Evolutionary conservation across 2,797 vertebrate genomes (phyloP), one percentile per base, ranked within the genome.

Genomic region (Forpus xanthops): DNA sequence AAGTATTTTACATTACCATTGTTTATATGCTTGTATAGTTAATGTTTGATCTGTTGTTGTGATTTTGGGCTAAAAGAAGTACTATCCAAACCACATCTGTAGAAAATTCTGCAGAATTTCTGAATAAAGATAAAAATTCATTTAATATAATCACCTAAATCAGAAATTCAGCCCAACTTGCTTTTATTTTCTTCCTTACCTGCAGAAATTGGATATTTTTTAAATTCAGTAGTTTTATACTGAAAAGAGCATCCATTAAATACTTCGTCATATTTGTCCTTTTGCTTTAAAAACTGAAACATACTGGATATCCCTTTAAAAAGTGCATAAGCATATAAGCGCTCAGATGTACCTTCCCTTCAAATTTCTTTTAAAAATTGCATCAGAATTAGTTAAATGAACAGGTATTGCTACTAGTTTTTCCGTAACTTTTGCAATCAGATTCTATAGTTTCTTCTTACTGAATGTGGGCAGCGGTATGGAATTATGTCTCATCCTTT

Each of bases 1-100:
- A 81, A 84, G 30, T 39, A 17, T 20, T 78, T 80, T 53, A 60
- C 11, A 2, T 68, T 18, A 44, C 25, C 2, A 4, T 31, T 66
- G 17, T 9, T 83, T 58, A 15, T 0, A 0, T 45, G 33, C 87
- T 45, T 66, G 1, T 49, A 11, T 56, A 5, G 8, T 44, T 68
- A 31, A 56, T 31, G 31, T 62, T 82, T 72, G 53, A 35, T 61
- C 21, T 62, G 1, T 13, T 71, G 28, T 12, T 65, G 23, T 47
- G 23, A 8, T 72, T 44, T 70, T 24, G 11, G 49, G 53, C 12
- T 27, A 76, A 77, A 62, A 56, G n/a, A 45, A 71, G 15, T 41
- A 18, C 21, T 72, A 31, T 13, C 5, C 10, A 67, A 92, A 87
- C 9, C 8, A 44, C 24, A 1, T 8, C 20, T 7, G 8, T 30